phyloP scores from a whole-genome alignment of 2,113 vertebrate species.

The Bujurquina vittata region DNA sequence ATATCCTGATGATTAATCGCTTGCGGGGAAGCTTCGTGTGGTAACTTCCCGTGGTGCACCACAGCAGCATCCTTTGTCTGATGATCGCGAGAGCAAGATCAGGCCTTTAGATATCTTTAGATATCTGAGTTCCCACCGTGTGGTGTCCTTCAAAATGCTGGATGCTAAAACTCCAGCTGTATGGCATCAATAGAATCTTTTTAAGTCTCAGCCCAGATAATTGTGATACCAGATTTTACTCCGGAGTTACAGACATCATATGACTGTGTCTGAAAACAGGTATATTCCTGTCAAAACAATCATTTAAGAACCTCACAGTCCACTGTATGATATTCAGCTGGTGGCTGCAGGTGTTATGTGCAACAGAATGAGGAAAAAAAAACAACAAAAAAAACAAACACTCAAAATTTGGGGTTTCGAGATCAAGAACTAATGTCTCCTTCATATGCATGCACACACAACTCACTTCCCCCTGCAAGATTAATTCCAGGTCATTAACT shows the following conservation, averaged over 20 bases:
- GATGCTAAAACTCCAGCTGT: neutral
- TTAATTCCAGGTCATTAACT: slow-evolving; percentile 42
- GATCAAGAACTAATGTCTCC: slow-evolving; percentile 2
- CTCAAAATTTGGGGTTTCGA: neutral
- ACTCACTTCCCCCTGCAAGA: slow-evolving; percentile 14
- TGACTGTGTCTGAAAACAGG: neutral
- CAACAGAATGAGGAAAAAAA: neutral
- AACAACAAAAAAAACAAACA: neutral
- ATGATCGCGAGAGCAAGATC: neutral
- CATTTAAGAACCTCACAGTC: neutral
- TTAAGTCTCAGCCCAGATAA: neutral
- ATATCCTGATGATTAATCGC: neutral
- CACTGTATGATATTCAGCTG: neutral
- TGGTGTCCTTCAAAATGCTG: neutral
- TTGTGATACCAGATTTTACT: neutral
- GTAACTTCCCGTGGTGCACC: neutral
- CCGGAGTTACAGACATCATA: neutral
- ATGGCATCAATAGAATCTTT: neutral
- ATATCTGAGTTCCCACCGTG: neutral
- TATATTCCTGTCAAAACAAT: neutral
- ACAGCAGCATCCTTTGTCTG: neutral
- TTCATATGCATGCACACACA: neutral
- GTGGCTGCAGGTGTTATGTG: neutral
- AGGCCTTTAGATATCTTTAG: neutral
- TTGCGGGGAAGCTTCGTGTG: neutral